Base-by-base conservation (phyloP, 2,888 invertebrate species). In the Noctua janthe region DNA sequence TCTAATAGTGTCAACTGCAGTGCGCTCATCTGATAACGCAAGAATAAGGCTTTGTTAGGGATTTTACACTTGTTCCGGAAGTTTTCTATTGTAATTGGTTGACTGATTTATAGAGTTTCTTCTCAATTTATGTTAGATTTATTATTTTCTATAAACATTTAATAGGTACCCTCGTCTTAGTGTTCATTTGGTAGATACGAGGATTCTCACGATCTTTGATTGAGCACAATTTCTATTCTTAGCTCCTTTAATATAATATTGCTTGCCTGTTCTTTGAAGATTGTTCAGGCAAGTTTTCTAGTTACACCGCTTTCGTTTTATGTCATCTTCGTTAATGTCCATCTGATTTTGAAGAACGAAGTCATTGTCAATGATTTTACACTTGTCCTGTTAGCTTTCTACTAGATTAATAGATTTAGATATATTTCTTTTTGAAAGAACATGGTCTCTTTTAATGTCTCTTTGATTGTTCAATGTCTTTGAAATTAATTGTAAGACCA, bases 21-120 rank as follows among this genome's bases (percentile, higher is more conserved):
- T 71, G 71, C 71, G 70, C 73, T 73, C 76, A 83, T 84, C 87
- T 84, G 87, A 84, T 88, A 86, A 76, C 77, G 69, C n/a, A 81
- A 77, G 76, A 85, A 78, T 72, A 72, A 69, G 35, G 71, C 67
- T 76, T 80, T 86, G 69, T 85, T 76, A 29, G 11, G 54, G 47
- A 72, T 64, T 75, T 39, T 39, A 17, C 66, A 62, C 62, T 66
- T 69, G 72, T 75, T 77, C 17, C 23, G 39, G 8, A 1, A n/a
- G 23, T 43, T 71, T 83, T 67, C 66, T 23, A 39, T 59, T 70
- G 59, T 56, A 35, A 54, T 39, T 83, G 49, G 20, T 54, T 2
- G 29, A 64, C 69, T 69, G 66, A 74, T 74, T 74, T 74, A 78
- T 43, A n/a, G 56, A 47, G 3, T 66, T 43, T 17, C n/a, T 51